These are phyloP conservation scores for Myzus persicae DNA, from an alignment of 1,140 invertebrate genomes.

Conservation along the genomic window DNA sequence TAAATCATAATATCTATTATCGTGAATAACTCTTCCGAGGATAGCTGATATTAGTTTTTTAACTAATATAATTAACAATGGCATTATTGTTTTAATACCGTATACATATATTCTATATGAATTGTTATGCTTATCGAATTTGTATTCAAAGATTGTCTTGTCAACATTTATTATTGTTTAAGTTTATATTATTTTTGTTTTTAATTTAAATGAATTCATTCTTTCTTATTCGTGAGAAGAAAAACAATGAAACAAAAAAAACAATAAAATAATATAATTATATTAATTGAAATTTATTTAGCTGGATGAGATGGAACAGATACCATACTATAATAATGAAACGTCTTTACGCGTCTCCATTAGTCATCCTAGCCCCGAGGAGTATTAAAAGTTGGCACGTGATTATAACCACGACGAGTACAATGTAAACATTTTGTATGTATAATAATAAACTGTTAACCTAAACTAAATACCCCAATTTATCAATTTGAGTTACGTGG, in stretches of 20 bases:
- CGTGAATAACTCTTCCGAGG: background rate
- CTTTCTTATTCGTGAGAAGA: background rate
- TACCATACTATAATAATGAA: background rate
- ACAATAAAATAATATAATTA: too few relatives aligned
- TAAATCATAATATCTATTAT: background rate
- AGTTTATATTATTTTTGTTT: background rate
- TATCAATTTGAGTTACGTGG: background rate
- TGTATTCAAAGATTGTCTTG: background rate
- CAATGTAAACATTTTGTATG: background rate
- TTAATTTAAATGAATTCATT: background rate
- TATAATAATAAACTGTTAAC: background rate
- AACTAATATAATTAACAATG: background rate
- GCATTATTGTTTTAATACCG: background rate
- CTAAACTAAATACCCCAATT: background rate
- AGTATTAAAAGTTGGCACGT: background rate
- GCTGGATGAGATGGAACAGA: background rate
- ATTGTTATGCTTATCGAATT: background rate
- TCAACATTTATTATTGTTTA: background rate
- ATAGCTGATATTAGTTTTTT: background rate
- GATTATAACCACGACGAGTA: background rate
- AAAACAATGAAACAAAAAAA: background rate
- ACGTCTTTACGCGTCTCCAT: background rate
- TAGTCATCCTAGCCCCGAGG: background rate
- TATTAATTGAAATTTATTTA: background rate
- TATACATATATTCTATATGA: background rate